Evolutionary conservation across 2,113 vertebrate species (phyloP).

Genomic region (Morphnarchus princeps): DNA sequence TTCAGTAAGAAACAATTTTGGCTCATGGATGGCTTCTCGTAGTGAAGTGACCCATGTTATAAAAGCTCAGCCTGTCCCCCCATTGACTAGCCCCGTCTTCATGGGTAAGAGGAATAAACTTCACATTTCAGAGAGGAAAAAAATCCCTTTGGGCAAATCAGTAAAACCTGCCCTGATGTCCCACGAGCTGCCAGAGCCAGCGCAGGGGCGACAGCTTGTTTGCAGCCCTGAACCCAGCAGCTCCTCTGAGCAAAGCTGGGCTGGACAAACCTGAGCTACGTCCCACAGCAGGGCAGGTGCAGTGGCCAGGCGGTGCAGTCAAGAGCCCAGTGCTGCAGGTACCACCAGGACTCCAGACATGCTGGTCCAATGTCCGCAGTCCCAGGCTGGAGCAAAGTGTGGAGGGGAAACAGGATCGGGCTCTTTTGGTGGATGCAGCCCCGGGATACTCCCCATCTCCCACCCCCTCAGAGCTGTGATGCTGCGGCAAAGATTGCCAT

Average conservation of each 20-base stretch:
- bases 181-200: not conserved
- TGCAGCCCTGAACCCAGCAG: not conserved
- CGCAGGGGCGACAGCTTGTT: not conserved
- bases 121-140: not conserved
- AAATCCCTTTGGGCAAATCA: not conserved
- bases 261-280: not conserved
- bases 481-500: not conserved
- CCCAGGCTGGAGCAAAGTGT: accelerated
- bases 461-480: not conserved
- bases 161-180: not conserved
- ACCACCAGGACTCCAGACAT: accelerated
- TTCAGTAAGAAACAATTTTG: not conserved
- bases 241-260: not conserved
- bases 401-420: not conserved
- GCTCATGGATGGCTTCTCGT: not conserved
- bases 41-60: accelerated
- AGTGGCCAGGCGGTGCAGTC: accelerated
- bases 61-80: not conserved
- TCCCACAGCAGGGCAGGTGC: accelerated
- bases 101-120: not conserved
- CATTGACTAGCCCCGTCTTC: not conserved
- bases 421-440: not conserved
- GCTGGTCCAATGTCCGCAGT: not conserved
- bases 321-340: not conserved
- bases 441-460: accelerated